Base-by-base conservation (phyloP, 2,113 vertebrate species). In the Crotalus tigris region DNA sequence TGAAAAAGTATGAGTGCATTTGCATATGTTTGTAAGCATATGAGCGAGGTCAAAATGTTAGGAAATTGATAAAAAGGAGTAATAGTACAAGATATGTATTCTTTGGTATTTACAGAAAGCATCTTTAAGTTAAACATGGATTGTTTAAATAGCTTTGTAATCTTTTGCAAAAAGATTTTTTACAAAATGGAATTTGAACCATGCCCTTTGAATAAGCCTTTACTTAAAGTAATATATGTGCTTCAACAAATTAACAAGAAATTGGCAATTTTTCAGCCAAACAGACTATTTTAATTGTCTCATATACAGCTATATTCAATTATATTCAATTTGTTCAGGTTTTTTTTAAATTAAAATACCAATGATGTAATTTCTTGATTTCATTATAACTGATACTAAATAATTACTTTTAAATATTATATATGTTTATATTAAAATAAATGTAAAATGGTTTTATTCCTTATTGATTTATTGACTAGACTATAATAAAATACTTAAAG, bases 381-480 rank as follows among this genome's bases (percentile, higher is more conserved):
- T 89, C 17, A 10, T 85, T 89, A 26, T 55, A 85, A 11, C 33
- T 89, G 39, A 29, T 88, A 88, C 21, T 7, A 17, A 10, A 64
- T 33, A n/a, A 69, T 87, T 12, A n/a, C 24, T 87, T 81, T 23
- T 81, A 81, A 19, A 26, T 90, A 61, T 85, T 61, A 59, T 4
- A 33, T 85, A 44, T 26, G n/a, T 49, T 24, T 92, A 12, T 17
- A 26, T 91, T 55, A 57, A 85, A 69, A 33, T 69, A 69, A n/a
- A 69, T n/a, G 29, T 69, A 61, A 87, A 91, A 91, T 91, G 12
- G 55, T 23, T 19, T 19, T 92, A 39, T 8, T 49, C 21, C 96
- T 94, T 92, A 33, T 61, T 51, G 33, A 93, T 89, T 86, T 92
- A 94, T 96, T 97, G 93, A 95, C 91, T 96, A 94, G 96, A 93